Evolutionary conservation across 2,797 vertebrate species (phyloP).

Genomic region (Austrolebias charrua): DNA sequence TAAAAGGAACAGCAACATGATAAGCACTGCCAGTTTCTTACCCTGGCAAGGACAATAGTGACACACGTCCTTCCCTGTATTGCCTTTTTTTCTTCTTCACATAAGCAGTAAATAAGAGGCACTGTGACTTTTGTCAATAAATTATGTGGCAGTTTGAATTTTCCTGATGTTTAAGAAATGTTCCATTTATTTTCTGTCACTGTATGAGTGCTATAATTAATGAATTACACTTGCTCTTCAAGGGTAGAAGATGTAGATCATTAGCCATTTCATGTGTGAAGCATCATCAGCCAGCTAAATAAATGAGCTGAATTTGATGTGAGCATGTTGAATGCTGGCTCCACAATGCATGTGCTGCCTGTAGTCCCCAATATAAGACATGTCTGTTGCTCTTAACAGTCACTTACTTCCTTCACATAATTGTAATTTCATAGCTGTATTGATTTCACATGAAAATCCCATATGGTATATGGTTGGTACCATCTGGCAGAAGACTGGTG

Average conservation of each 20-base stretch:
- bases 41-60: not conserved
- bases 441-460: not conserved
- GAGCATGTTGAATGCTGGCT: not conserved
- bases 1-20: too few species aligned
- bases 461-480: too few species aligned
- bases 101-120: not conserved
- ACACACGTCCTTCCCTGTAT: too few species aligned
- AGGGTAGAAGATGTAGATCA: constrained; percentile 1
- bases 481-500: too few species aligned
- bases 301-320: not conserved
- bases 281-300: constrained; percentile 10
- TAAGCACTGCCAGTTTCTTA: too few species aligned
- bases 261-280: constrained; percentile 11
- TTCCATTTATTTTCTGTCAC: constrained; percentile 17
- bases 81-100: too few species aligned
- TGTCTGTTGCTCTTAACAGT: not conserved
- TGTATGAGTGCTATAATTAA: constrained; percentile 6
- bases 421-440: not conserved
- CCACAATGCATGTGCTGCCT: not conserved
- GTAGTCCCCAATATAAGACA: constrained; percentile 1
- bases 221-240: constrained; percentile 13
- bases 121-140: constrained; percentile 1
- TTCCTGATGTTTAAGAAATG: constrained; percentile 4
- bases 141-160: constrained; percentile 9
- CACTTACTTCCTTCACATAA: not conserved